Evolutionary conservation across 2,888 invertebrate species (phyloP), one percentile per base, ranked within the genome.

Genomic region (Pachydiplax longipennis): DNA sequence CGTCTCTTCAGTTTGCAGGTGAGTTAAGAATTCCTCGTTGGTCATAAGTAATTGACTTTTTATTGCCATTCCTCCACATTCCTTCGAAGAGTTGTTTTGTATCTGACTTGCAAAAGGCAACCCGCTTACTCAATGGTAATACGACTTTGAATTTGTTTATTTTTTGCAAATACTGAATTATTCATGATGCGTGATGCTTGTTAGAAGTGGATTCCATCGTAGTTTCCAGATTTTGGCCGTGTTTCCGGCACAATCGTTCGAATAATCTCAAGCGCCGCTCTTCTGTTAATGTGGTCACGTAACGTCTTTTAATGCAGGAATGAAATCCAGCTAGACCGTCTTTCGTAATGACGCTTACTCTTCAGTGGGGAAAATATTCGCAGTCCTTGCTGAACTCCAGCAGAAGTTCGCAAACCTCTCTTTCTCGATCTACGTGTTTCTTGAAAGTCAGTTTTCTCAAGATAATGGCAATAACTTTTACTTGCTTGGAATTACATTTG

Each of bases 1-100:
- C 92, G 92, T 95, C 2, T 94, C 94, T 91, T 94, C 95, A 37
- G 95, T 95, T 1, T 95, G 95, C 94, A 95, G 87, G 87, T 87
- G 61, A 87, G 87, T 87, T 35, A 35, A 37, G 37, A 35, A 87
- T 87, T 61, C 87, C 87, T 12, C 37, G 58, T 22, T 61, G 31
- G n/a, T 2, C 61, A 37, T 87, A 35, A 83, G 53, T 48, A 58
- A 87, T 61, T 35, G 40, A 87, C n/a, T 87, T 87, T 73, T 87
- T 61, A 87, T 87, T 37, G 12, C 31, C 37, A n/a, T 15, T 61
- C 37, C 12, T 65, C n/a, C 10, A n/a, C 22, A 61, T n/a, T 91
- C 93, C 93, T 37, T 93, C 93, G 82, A 93, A n/a, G 65, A 65
- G 73, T 25, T 31, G 13, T 22, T 73, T 25, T 73, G 73, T 73